Evolutionary conservation across 2,888 invertebrate genomes (phyloP).

Genomic region (Acanthosepion pharaonis): DNA sequence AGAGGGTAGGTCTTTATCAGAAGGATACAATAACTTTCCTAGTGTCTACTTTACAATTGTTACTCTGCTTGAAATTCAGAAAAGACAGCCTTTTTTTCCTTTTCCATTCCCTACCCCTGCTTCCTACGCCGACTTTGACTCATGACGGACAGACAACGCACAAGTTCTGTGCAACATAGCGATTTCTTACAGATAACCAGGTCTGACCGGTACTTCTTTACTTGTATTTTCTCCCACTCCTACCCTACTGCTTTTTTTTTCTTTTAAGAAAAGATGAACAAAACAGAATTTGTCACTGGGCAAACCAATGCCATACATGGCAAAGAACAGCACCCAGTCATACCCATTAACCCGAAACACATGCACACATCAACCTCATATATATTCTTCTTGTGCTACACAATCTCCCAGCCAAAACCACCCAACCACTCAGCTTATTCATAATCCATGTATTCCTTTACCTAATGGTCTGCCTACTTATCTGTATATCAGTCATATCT

Average conservation of each 20-base stretch:
- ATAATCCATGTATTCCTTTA: background rate
- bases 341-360: background rate
- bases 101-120: background rate
- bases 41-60: constrained; percentile 22
- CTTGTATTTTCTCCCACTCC: background rate
- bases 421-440: background rate
- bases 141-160: background rate
- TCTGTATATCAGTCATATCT: background rate
- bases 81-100: background rate
- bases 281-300: constrained; percentile 22
- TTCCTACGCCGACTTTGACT: background rate
- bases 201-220: background rate
- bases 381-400: background rate
- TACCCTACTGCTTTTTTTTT: background rate
- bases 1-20: background rate
- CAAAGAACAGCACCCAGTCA: background rate
- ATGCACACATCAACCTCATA: background rate
- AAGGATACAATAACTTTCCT: constrained; percentile 9
- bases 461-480: background rate
- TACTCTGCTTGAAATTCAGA: constrained; percentile 17
- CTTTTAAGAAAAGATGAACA: constrained; percentile 14
- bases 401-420: background rate
- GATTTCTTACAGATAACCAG: background rate
- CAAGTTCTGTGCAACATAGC: background rate
- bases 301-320: background rate